Evolutionary conservation across 35 echinoderm and acorn worm species (phyloP).

Genomic region (Strongylocentrotus purpuratus): DNA sequence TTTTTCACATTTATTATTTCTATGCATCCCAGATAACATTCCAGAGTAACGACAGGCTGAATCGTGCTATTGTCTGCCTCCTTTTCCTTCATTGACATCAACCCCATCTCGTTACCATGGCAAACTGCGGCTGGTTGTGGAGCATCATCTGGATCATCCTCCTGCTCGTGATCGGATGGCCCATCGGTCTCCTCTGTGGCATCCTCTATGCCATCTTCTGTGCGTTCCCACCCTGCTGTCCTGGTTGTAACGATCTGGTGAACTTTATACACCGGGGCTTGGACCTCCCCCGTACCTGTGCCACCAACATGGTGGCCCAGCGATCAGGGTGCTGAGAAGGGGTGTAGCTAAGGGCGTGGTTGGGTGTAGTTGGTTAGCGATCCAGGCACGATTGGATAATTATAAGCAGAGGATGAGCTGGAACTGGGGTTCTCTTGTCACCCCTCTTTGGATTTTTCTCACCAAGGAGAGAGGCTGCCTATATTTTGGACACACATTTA

Average conservation of each 20-base stretch:
- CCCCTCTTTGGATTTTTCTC: not conserved
- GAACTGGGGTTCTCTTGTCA: not conserved
- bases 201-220: constrained; percentile 95
- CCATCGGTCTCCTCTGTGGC: constrained; percentile 87
- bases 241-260: constrained; percentile 83
- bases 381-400: not conserved
- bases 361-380: not conserved
- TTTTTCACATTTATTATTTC: not conserved
- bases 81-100: not conserved
- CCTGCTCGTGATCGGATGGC: constrained; percentile 92
- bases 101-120: constrained; percentile 68
- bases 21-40: not conserved
- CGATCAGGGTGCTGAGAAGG: constrained; percentile 80
- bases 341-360: not conserved
- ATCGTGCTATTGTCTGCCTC: not conserved
- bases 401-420: not conserved
- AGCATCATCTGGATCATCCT: constrained; percentile 94
- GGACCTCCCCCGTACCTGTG: constrained; percentile 83
- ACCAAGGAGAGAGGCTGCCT: not conserved
- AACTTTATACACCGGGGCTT: constrained; percentile 93
- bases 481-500: not conserved
- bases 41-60: not conserved
- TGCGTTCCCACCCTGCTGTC: constrained; percentile 96
- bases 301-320: constrained; percentile 93
- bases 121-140: constrained; percentile 99